phyloP scores from a whole-genome alignment of 92 coral and sea anemone species.

The Heliopora coerulea region DNA sequence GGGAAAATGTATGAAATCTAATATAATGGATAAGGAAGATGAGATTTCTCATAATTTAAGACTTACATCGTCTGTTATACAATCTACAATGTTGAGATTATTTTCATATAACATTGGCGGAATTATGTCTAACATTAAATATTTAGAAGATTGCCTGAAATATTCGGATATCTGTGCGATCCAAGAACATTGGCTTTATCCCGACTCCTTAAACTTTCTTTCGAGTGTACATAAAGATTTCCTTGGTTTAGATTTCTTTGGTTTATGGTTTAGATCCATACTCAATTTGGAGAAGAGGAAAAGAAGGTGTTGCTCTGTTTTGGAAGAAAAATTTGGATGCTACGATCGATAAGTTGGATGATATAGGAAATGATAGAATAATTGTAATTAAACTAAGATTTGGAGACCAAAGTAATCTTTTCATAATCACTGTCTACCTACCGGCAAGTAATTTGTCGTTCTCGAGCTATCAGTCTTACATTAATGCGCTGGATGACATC shows the following conservation, averaged over 20 bases:
- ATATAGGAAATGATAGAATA: not conserved
- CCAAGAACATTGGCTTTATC: constrained; percentile 25
- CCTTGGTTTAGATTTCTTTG: constrained; percentile 4
- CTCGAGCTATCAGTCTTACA: not conserved
- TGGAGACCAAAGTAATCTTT: not conserved
- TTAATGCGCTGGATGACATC: not conserved
- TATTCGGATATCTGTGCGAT: constrained; percentile 14
- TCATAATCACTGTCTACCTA: constrained; percentile 5
- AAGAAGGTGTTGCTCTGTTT: constrained; percentile 8
- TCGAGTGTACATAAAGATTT: constrained; percentile 14
- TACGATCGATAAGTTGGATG: not conserved
- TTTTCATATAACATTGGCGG: constrained; percentile 1
- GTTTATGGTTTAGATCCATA: not conserved
- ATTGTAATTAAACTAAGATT: not conserved
- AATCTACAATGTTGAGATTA: not conserved
- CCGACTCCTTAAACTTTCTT: constrained; percentile 3
- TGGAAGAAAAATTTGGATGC: constrained; percentile 9
- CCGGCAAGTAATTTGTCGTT: constrained; percentile 7
- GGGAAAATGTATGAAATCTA: too few relatives aligned
- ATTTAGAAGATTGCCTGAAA: not conserved
- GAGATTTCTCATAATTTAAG: too few relatives aligned
- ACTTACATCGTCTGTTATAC: too few relatives aligned
- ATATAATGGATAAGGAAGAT: too few relatives aligned
- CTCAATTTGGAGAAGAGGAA: constrained; percentile 18
- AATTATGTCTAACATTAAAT: not conserved